Evolutionary conservation across 2,113 vertebrate genomes (phyloP).

Genomic region (Urocolius indicus): DNA sequence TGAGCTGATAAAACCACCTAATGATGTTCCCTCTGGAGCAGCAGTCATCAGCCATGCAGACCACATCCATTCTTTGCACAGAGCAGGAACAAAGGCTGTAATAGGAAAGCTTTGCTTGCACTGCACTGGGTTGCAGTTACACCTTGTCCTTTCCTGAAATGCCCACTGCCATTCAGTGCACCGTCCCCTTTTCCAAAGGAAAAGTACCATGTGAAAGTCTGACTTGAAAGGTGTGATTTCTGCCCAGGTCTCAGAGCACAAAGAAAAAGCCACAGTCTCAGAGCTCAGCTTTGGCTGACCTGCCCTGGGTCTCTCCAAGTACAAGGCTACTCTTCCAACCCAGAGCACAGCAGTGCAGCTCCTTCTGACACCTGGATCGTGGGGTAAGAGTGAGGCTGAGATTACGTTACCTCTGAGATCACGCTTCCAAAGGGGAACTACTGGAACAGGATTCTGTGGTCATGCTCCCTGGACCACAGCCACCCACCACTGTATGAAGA

Average conservation of each 20-base stretch:
- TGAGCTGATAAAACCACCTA: background rate
- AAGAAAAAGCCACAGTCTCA: background rate
- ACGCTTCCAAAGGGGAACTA: background rate
- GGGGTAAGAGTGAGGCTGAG: background rate
- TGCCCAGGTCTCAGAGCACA: background rate
- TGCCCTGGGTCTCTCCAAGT: background rate
- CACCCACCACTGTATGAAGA: background rate
- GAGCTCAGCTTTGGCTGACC: background rate
- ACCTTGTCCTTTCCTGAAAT: background rate
- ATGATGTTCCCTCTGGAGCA: background rate
- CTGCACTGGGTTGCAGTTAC: background rate
- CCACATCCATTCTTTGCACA: background rate
- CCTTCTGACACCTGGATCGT: background rate
- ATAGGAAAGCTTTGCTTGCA: background rate
- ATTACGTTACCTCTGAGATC: background rate
- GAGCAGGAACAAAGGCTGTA: background rate
- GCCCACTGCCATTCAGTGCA: background rate
- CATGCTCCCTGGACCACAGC: background rate
- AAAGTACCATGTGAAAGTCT: background rate
- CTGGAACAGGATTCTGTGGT: fast-evolving
- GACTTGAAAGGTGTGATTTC: background rate
- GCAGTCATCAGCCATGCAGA: background rate
- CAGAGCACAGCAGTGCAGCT: background rate
- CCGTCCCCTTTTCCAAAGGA: background rate
- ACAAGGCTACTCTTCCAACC: background rate